Percentiles rank a stretch among this genome's conserved stretches.
Conservation (phyloP, 2,888 invertebrate species). For the Meiosimyza decipiens region DNA sequence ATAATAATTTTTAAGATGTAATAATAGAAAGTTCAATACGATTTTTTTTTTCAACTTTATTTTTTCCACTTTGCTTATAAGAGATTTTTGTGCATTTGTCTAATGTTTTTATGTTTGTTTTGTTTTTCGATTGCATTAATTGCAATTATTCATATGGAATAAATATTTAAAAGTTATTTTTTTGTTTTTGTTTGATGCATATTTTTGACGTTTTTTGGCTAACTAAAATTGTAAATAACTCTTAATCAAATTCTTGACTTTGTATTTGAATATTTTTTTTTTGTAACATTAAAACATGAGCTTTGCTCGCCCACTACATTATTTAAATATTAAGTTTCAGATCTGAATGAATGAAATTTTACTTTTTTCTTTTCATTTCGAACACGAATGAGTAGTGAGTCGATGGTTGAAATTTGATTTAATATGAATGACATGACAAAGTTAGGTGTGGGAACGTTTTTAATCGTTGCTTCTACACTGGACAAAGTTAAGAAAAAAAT, state of each 20-base stretch:
- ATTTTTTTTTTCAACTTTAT: conserved; percentile 4
- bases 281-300: conserved; percentile 11
- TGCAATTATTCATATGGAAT: neutral
- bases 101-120: neutral
- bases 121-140: neutral
- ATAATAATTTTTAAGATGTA: conserved; percentile 25
- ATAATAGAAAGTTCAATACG: conserved; percentile 12
- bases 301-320: neutral
- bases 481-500: too few species aligned
- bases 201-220: neutral
- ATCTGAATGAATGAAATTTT: conserved; percentile 8
- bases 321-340: neutral
- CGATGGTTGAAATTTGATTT: too few species aligned
- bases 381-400: neutral
- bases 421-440: too few species aligned
- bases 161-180: conserved; percentile 17
- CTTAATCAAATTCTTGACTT: neutral
- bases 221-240: neutral
- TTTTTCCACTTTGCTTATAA: conserved; percentile 6
- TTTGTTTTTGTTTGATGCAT: conserved; percentile 15
- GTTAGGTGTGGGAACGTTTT: too few species aligned
- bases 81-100: neutral
- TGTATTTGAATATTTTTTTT: neutral
- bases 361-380: neutral
- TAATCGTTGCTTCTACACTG: too few species aligned